Evolutionary conservation across 2,113 vertebrate species (phyloP), one percentile per base, ranked within the genome.

Genomic region (Ailuropoda melanoleuca): DNA sequence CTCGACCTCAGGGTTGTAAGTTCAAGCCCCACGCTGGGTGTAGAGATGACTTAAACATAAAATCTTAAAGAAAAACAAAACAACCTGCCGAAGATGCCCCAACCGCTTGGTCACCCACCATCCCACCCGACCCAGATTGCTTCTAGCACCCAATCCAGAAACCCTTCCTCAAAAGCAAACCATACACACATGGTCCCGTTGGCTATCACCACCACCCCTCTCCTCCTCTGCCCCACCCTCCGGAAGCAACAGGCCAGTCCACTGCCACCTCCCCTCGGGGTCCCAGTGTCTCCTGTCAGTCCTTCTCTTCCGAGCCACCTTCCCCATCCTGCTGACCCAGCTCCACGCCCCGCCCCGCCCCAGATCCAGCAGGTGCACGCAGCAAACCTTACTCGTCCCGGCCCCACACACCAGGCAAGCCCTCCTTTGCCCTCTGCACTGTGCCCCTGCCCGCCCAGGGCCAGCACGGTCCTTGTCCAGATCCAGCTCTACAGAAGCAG

Each of bases 221-320:
- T 84, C 55, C 37, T 43, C 43, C 53, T 85, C 46, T 26, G 34
- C 56, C 34, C 37, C 19, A 62, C 31, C 53, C 14, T 89, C 48
- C 53, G 23, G 39, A 8, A 21, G 75, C 90, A 88, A 89, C 43
- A 84, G 78, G 55, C 39, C 68, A 55, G 75, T 77, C 74, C 48
- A 17, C n/a, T 55, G 66, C 74, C 43, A 8, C 56, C 23, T 7
- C 43, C 70, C 29, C 62, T 13, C 48, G 50, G 34, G 86, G 46
- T 91, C 92, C 84, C 46, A 0, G 78, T 77, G 74, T 75, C 87
- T 66, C n/a, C 81, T 92, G 53, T 95, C 90, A 72, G 84, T 90
- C 56, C 93, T 85, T 77, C 85, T 87, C 48, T 74, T 80, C 19
- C 55, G 72, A 31, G 43, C 29, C 50, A 75, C 43, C 78, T 74